Base-by-base conservation (phyloP, 2,797 vertebrate species). In the Lacerta viridis region DNA sequence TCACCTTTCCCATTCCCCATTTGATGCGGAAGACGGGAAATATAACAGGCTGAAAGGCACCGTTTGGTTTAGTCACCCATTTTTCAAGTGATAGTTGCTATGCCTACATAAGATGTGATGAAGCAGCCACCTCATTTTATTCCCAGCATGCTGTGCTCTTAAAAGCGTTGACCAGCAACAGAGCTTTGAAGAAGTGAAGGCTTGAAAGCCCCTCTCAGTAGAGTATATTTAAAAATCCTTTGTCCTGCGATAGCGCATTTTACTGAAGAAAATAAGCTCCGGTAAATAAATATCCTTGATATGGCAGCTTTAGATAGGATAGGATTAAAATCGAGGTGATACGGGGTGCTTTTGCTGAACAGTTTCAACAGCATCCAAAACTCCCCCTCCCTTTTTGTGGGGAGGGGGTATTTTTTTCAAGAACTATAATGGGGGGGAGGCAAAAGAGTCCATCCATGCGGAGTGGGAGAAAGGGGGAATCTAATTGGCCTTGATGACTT, bases 41-140 rank as follows among this genome's bases (percentile, higher is more conserved):
- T 92, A 84, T 83, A 87, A 86, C 85, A 87, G 64, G 80, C 74
- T 89, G 90, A 90, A 93, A 90, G 89, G 90, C 89, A 88, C 80
- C 46, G 68, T 84, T 94, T 89, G 86, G 80, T 93, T 93, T 92
- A 87, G 94, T 93, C 90, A 87, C 71, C 83, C 72, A 83, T 90
- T 90, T 55, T 87, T 92, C 91, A 94, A 94, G 87, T 2, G 43
- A 84, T 89, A 91, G 94, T 95, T 95, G 91, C 92, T 89, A 92
- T 94, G 93, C 93, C 87, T 88, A 94, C 88, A 41, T 64, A 0
- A 74, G 89, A 91, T 90, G 86, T 87, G 89, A 88, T 87, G 89
- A 88, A 88, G 68, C 87, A n/a, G 83, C 84, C 89, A 75, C 39
- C n/a, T 68, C 74, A 76, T 46, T 82, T 76, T 33, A 61, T 74